Conservation (phyloP, 2,113 vertebrate species). For the Coptodon rendalli region DNA sequence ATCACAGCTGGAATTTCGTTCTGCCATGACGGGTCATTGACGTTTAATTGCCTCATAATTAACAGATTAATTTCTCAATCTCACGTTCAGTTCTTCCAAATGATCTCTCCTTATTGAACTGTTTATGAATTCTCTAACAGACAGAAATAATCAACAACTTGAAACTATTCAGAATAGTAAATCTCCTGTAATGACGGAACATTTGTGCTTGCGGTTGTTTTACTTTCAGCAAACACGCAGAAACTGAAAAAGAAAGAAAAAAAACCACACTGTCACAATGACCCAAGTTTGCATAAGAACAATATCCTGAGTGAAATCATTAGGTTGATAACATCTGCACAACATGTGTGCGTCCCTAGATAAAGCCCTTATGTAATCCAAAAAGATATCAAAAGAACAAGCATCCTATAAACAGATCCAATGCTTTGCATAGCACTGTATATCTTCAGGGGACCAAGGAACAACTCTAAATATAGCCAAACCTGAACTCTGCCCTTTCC, state of each 20-base stretch:
- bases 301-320: neutral
- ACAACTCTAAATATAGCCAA: conserved; percentile 44
- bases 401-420: conserved; percentile 33
- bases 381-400: conserved; percentile 1
- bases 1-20: neutral
- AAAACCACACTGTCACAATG: neutral
- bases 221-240: neutral
- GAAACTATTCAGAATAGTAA: neutral
- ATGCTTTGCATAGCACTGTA: conserved; percentile 2
- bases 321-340: neutral
- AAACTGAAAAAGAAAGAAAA: neutral
- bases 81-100: neutral
- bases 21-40: neutral
- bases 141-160: neutral
- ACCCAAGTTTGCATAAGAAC: neutral
- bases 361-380: conserved; percentile 11
- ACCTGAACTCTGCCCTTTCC: conserved; percentile 23
- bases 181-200: neutral
- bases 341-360: neutral
- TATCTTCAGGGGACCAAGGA: conserved; percentile 23
- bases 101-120: neutral
- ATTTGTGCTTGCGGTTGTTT: neutral
- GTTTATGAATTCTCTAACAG: neutral
- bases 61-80: neutral
- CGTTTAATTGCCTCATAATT: neutral